These are phyloP conservation scores for Pteropus alecto DNA, from an alignment of 2,113 vertebrate genomes.

Conservation along the genomic window DNA sequence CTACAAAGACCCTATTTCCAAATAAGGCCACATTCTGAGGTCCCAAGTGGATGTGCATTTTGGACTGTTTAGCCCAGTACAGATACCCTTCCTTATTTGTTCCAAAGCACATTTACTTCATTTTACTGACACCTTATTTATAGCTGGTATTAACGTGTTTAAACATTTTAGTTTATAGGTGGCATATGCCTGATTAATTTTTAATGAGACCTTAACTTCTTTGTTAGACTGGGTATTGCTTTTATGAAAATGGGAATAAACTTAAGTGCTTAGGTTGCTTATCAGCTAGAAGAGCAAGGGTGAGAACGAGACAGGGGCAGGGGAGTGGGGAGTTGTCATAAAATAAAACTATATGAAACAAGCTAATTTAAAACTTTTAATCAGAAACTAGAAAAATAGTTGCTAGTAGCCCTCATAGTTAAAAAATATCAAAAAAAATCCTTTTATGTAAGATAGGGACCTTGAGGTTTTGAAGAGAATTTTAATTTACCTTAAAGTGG, in stretches of 20 bases:
- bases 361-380: not conserved
- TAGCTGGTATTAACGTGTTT: not conserved
- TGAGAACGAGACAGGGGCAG: not conserved
- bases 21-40: not conserved
- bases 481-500: not conserved
- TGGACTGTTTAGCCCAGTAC: not conserved
- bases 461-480: not conserved
- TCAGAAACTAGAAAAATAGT: not conserved
- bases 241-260: not conserved
- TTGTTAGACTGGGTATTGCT: not conserved
- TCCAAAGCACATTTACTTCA: not conserved
- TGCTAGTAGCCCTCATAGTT: not conserved
- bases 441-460: not conserved
- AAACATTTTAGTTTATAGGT: not conserved
- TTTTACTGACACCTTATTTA: not conserved
- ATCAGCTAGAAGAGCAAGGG: not conserved
- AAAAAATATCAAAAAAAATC: not conserved
- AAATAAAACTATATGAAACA: not conserved
- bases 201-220: not conserved
- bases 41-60: not conserved
- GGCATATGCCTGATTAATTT: not conserved
- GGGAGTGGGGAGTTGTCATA: not conserved
- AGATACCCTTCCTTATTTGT: not conserved
- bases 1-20: not conserved
- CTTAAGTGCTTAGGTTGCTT: not conserved